A percentile compares a stretch with the other conserved stretches of the same genome.
These are phyloP conservation scores for Hemibagrus wyckioides DNA, from an alignment of 2,113 vertebrate genomes.

Conservation along the genomic window DNA sequence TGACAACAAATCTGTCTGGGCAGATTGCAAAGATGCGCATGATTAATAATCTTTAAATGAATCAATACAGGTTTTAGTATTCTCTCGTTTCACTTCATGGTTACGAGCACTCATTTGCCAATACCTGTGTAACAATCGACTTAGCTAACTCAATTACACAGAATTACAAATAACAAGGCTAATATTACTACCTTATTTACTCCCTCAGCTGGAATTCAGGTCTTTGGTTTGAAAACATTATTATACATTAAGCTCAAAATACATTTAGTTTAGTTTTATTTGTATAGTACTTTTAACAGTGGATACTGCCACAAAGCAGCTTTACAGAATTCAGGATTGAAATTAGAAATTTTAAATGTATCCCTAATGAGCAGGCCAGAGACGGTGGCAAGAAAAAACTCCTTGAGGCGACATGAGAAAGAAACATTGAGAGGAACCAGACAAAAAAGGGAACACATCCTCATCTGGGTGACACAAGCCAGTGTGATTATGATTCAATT, in stretches of 20 bases:
- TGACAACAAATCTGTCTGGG: conserved; percentile 48
- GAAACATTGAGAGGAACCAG: too few species aligned
- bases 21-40: conserved; percentile 55
- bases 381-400: too few species aligned
- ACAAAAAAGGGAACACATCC: too few species aligned
- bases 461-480: too few species aligned
- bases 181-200: conserved; percentile 5
- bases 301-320: too few species aligned
- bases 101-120: not conserved
- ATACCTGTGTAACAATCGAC: not conserved
- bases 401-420: too few species aligned
- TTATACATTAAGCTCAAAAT: not conserved
- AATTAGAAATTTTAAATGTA: too few species aligned
- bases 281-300: too few species aligned
- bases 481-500: too few species aligned
- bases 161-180: conserved; percentile 12
- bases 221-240: not conserved
- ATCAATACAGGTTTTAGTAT: conserved; percentile 14
- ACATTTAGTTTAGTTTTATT: too few species aligned
- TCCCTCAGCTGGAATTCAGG: not conserved
- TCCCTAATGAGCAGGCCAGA: too few species aligned
- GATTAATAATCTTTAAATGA: conserved; percentile 64
- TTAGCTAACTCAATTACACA: conserved; percentile 1
- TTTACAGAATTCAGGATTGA: too few species aligned
- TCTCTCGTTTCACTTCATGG: not conserved